These are phyloP conservation scores for Leptopilina syphax DNA, from an alignment of 2,888 invertebrate species.

Conservation along the genomic window DNA sequence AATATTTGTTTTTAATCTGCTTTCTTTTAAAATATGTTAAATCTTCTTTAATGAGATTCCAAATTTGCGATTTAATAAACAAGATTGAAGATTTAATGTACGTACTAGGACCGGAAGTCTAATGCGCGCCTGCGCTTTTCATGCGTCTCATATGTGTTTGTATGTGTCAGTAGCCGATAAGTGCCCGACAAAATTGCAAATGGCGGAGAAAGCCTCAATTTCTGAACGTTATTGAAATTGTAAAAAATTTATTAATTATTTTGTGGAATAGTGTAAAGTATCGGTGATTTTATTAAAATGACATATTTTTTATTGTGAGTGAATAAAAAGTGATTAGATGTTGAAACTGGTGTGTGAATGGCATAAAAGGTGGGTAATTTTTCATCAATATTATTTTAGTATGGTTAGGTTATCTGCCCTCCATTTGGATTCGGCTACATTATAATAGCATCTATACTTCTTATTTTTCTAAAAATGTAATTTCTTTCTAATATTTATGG, in stretches of 20 bases:
- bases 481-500: background rate
- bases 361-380: background rate
- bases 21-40: too few relatives aligned
- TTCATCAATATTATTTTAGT: slow-evolving; percentile 57
- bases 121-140: too few relatives aligned
- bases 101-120: too few relatives aligned
- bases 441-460: slow-evolving; percentile 54
- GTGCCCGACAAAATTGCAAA: slow-evolving; percentile 10
- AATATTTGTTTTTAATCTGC: too few relatives aligned
- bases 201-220: slow-evolving; percentile 17
- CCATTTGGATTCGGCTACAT: slow-evolving; percentile 62
- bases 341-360: slow-evolving; percentile 57
- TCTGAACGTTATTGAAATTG: background rate
- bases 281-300: slow-evolving; percentile 53
- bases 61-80: too few relatives aligned
- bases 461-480: slow-evolving; percentile 7
- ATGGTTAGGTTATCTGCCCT: slow-evolving; percentile 67
- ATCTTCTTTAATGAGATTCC: too few relatives aligned
- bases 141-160: background rate
- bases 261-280: background rate
- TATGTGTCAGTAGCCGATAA: background rate
- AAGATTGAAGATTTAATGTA: too few relatives aligned
- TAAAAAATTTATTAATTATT: background rate
- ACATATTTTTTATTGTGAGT: slow-evolving; percentile 52
- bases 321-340: slow-evolving; percentile 45